Percentiles rank a stretch among this genome's conserved stretches.
phyloP scores from a whole-genome alignment of 2,113 vertebrate genomes.

The Excalfactoria chinensis region DNA sequence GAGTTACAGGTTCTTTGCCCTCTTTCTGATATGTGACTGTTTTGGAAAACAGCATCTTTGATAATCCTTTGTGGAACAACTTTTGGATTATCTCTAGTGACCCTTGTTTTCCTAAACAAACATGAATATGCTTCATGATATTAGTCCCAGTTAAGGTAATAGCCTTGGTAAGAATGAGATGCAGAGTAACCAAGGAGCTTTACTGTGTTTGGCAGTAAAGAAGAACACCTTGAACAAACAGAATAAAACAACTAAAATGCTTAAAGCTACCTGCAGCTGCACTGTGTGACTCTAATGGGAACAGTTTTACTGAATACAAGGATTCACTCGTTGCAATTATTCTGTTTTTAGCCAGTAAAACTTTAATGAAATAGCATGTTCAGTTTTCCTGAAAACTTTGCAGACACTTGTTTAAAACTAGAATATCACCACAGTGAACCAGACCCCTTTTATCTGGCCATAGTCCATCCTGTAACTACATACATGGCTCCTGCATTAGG shows the following conservation, averaged over 20 bases:
- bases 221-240: slow-evolving; percentile 44
- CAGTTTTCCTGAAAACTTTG: slow-evolving; percentile 41
- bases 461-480: neutral
- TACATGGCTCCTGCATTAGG: neutral
- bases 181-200: slow-evolving; percentile 25
- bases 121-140: slow-evolving; percentile 10
- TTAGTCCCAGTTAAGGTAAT: slow-evolving; percentile 47
- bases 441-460: slow-evolving; percentile 6
- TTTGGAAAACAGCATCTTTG: slow-evolving; percentile 69
- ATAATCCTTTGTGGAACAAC: slow-evolving; percentile 68
- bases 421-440: slow-evolving; percentile 27
- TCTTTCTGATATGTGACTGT: slow-evolving; percentile 57
- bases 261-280: slow-evolving; percentile 43
- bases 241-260: neutral
- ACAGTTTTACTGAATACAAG: slow-evolving; percentile 10
- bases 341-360: neutral
- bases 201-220: slow-evolving; percentile 1
- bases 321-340: slow-evolving; percentile 7
- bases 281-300: neutral
- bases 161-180: slow-evolving; percentile 36
- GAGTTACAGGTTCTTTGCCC: slow-evolving; percentile 53
- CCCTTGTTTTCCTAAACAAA: slow-evolving; percentile 65
- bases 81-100: slow-evolving; percentile 74
- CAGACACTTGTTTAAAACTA: slow-evolving; percentile 34
- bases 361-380: slow-evolving; percentile 9